These are phyloP conservation scores for Caenorhabditis doughertyi DNA, from an alignment of 2,888 invertebrate genomes.

Conservation along the genomic window DNA sequence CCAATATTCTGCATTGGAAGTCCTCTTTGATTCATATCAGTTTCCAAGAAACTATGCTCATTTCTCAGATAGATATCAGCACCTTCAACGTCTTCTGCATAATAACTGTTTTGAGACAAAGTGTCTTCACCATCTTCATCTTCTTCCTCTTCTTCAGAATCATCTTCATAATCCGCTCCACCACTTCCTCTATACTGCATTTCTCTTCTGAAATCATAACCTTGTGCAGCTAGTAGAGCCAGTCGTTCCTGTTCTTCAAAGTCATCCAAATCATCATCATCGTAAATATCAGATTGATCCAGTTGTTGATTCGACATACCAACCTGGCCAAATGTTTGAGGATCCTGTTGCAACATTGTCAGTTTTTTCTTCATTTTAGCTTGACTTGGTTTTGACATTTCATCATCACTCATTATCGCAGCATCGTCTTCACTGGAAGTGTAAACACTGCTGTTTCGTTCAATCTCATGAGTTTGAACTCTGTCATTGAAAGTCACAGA, in stretches of 20 bases:
- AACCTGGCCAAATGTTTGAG: background rate
- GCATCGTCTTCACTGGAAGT: conserved; percentile 71
- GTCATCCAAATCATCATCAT: conserved; percentile 69
- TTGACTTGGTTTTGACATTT: conserved; percentile 63
- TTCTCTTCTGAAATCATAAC: conserved; percentile 39
- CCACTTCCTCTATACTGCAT: conserved; percentile 30
- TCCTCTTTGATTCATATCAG: conserved; percentile 55
- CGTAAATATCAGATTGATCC: conserved; percentile 55
- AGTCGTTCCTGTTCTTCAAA: conserved; percentile 71
- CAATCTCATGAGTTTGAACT: conserved; percentile 74
- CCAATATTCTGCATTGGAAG: conserved; percentile 53
- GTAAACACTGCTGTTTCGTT: conserved; percentile 62
- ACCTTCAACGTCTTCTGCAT: conserved; percentile 69
- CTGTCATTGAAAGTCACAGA: conserved; percentile 75
- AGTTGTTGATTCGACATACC: conserved; percentile 17
- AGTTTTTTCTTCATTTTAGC: conserved; percentile 55
- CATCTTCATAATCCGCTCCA: conserved; percentile 29
- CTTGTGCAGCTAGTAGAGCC: conserved; percentile 54
- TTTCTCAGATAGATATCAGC: conserved; percentile 60
- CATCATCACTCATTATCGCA: conserved; percentile 74
- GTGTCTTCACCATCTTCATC: conserved; percentile 59
- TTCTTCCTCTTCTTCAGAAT: conserved; percentile 51
- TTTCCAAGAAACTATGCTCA: conserved; percentile 63
- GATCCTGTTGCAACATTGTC: conserved; percentile 44
- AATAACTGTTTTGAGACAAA: conserved; percentile 65